phyloP scores from a whole-genome alignment of 2,113 vertebrate species.

The Cyanoderma ruficeps region DNA sequence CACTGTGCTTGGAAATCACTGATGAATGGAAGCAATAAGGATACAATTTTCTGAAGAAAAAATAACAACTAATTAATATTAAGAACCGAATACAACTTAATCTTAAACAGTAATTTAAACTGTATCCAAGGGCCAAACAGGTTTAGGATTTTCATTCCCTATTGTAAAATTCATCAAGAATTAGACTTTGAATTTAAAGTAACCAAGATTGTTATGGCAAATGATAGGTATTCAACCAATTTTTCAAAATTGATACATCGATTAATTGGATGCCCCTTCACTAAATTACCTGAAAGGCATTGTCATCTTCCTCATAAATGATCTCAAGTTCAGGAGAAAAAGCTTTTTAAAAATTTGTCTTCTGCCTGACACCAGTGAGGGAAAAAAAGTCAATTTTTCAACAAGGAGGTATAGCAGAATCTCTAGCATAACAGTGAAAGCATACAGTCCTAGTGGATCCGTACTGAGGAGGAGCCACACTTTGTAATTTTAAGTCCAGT shows the following conservation, averaged over 20 bases:
- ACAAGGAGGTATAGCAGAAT: neutral
- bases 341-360: neutral
- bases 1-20: neutral
- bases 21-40: neutral
- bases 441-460: fast-evolving
- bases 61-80: neutral
- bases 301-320: neutral
- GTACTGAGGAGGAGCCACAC: neutral
- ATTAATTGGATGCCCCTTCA: neutral
- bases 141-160: neutral
- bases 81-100: neutral
- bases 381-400: neutral
- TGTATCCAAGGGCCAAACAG: neutral
- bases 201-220: neutral
- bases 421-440: neutral
- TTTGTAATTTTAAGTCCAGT: neutral
- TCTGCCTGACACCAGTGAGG: neutral
- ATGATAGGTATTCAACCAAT: neutral
- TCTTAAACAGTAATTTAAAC: neutral
- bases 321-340: neutral
- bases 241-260: neutral
- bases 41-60: neutral
- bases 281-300: neutral
- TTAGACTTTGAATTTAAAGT: neutral
- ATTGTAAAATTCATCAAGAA: neutral